Conservation (phyloP, 2,113 vertebrate species). For the Carassius gibelio region DNA sequence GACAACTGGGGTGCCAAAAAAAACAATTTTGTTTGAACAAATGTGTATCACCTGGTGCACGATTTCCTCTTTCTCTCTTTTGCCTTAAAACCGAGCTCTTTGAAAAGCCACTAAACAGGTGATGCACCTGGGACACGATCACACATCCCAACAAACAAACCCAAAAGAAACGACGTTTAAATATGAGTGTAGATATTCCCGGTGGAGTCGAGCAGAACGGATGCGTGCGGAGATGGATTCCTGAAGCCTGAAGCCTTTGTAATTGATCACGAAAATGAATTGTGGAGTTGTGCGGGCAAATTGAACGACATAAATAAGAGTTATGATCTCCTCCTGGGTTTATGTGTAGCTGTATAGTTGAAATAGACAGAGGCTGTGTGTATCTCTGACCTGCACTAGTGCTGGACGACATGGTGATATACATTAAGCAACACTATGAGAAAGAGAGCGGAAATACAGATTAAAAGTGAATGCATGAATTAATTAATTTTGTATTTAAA, state of each 20-base stretch:
- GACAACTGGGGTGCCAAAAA: slow-evolving; percentile 3
- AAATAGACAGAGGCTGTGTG: slow-evolving; percentile 32
- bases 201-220: slow-evolving; percentile 42
- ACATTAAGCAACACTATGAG: background rate
- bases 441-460: background rate
- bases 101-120: background rate
- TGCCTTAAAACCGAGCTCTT: background rate
- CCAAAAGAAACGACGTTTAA: background rate
- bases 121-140: background rate
- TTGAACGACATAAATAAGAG: slow-evolving; percentile 78
- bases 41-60: background rate
- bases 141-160: background rate
- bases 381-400: slow-evolving; percentile 15
- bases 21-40: background rate
- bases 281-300: slow-evolving; percentile 68
- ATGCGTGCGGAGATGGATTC: slow-evolving; percentile 62
- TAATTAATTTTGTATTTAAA: background rate
- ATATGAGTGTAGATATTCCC: slow-evolving; percentile 37
- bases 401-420: background rate
- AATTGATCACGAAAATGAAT: slow-evolving; percentile 81
- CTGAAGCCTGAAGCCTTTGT: slow-evolving; percentile 73
- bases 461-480: no score
- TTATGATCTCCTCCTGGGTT: slow-evolving; percentile 67
- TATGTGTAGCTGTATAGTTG: slow-evolving; percentile 63
- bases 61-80: background rate